Conservation (phyloP, 2,888 invertebrate genomes). For the Rhodophaea formosa region DNA sequence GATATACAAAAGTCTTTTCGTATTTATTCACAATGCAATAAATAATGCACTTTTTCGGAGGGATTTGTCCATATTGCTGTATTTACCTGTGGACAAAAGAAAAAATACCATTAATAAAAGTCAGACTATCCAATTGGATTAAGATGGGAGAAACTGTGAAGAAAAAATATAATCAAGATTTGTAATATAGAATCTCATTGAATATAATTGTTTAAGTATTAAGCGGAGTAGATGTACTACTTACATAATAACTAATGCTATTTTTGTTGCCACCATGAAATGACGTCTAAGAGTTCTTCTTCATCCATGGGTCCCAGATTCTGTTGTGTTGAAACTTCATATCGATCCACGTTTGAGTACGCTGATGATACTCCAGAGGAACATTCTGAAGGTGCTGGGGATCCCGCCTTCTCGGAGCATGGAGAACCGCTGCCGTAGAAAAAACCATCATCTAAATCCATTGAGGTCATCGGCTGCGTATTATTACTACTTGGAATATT, state of each 20-base stretch:
- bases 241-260: conserved; percentile 56
- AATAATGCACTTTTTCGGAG: conserved; percentile 69
- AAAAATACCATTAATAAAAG: conserved; percentile 33
- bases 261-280: conserved; percentile 91
- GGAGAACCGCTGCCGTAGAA: conserved; percentile 78
- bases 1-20: conserved; percentile 76
- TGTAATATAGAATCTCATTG: neutral
- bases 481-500: conserved; percentile 66
- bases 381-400: conserved; percentile 87
- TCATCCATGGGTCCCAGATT: conserved; percentile 90
- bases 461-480: conserved; percentile 64
- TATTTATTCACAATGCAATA: conserved; percentile 59
- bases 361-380: conserved; percentile 82
- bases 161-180: neutral
- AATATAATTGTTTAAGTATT: neutral
- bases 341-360: conserved; percentile 69
- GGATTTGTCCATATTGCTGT: conserved; percentile 60
- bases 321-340: conserved; percentile 70
- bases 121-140: neutral
- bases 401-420: conserved; percentile 86
- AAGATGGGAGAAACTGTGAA: neutral
- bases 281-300: conserved; percentile 92
- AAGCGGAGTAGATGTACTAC: conserved; percentile 32
- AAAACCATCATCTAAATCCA: conserved; percentile 76
- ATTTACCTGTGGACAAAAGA: conserved; percentile 63